Evolutionary conservation across 2,113 vertebrate genomes (phyloP), one percentile per base, ranked within the genome.

Genomic region (Pluvialis apricaria): DNA sequence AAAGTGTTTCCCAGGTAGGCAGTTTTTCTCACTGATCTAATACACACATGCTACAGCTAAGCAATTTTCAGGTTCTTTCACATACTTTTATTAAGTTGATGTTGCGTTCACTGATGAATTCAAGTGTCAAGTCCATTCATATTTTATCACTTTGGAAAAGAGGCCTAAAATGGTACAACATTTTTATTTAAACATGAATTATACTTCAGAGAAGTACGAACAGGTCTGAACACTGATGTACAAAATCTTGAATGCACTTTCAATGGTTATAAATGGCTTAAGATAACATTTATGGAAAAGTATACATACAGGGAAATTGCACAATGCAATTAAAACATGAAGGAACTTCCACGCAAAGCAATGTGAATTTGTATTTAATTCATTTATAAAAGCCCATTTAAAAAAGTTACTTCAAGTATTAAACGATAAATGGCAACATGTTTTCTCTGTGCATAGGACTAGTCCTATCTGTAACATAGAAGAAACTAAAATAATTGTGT

Each of bases 351-450:
- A 97, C 73, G 91, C 90, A 97, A 97, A 96, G 88, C 85, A 95
- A 91, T 89, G 45, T 89, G 77, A 92, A 81, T 95, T 95, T 96
- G 57, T 97, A 81, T 88, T 89, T 92, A 88, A 96, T 98, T 95
- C 12, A 57, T 97, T 96, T 97, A 98, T 96, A 98, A 98, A 98
- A 98, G 92, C 96, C 96, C 80, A 32, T 96, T 97, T 95, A 26
- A 97, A 98, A 98, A 97, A 97, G 95, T 96, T 96, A 93, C 80
- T 97, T 98, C 95, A 98, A 98, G 96, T 98, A 98, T 95, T 96
- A 93, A 97, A 97, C 82, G 87, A 90, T 94, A 96, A 95, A 97
- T 96, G 94, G 96, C 96, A 96, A 96, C 44, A 47, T 75, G 3
- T 97, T 97, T 97, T 97, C 84, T 97, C 90, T 98, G 94, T 94